Conservation (phyloP, 2,797 vertebrate species). For the Scleropages formosus region DNA sequence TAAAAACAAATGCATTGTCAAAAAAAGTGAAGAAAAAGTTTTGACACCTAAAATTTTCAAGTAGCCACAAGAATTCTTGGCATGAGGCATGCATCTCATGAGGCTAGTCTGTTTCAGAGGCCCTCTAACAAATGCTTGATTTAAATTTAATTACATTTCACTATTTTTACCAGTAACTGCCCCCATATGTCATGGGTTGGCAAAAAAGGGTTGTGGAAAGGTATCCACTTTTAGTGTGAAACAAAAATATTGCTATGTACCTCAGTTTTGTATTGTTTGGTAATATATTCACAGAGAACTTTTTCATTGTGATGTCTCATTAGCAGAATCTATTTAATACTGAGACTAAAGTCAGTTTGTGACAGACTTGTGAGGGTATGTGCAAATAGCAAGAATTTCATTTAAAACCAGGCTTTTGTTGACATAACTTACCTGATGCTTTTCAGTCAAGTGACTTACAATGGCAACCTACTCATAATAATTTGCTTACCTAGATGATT, state of each 20-base stretch:
- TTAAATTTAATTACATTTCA: conserved; percentile 50
- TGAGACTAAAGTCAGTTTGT: not conserved
- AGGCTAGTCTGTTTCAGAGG: conserved; percentile 38
- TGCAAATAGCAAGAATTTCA: not conserved
- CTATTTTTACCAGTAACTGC: conserved; percentile 42
- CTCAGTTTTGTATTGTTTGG: conserved; percentile 32
- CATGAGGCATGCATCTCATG: conserved; percentile 34
- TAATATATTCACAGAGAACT: not conserved
- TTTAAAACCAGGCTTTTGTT: conserved; percentile 6
- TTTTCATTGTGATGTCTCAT: not conserved
- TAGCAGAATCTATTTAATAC: not conserved
- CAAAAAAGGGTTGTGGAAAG: not conserved
- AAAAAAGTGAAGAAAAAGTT: conserved; percentile 50
- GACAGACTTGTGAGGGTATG: not conserved
- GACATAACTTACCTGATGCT: too few relatives aligned
- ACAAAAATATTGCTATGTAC: conserved; percentile 29
- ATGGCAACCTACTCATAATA: too few relatives aligned
- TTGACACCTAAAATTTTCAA: conserved; percentile 55
- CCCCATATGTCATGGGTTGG: conserved; percentile 33
- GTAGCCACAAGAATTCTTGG: conserved; percentile 50
- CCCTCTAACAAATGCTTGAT: conserved; percentile 40
- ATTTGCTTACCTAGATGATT: too few relatives aligned
- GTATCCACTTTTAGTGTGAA: conserved; percentile 26
- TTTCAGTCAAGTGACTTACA: too few relatives aligned
- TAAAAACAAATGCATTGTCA: conserved; percentile 49